A percentile compares a stretch with the other conserved stretches of the same genome.
Evolutionary conservation across 2,113 vertebrate genomes (phyloP).

Genomic region (Engraulis encrasicolus): DNA sequence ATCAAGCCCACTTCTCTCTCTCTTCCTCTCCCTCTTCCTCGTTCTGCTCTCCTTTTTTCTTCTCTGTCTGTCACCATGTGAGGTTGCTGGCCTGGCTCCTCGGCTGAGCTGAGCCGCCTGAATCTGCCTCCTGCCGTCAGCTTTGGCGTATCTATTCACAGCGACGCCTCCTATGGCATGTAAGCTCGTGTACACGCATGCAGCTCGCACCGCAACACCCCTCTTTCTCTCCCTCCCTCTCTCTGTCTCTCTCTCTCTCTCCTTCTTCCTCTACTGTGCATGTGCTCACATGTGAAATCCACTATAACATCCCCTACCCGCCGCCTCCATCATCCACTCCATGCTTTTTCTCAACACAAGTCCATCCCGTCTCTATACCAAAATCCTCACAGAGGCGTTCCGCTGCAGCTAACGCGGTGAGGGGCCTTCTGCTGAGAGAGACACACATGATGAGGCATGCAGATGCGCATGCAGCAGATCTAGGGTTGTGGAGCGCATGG

Average conservation of each 20-base stretch:
- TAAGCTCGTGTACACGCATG: not conserved
- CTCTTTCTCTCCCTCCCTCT: too few relatives aligned
- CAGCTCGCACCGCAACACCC: not conserved
- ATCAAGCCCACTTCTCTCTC: not conserved
- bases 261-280: not conserved
- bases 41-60: not conserved
- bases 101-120: not conserved
- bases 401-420: not conserved
- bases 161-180: not conserved
- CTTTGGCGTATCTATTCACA: not conserved
- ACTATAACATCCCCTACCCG: not conserved
- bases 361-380: not conserved
- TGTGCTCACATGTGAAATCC: too few relatives aligned
- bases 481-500: not conserved
- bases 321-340: not conserved
- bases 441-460: not conserved
- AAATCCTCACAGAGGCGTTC: not conserved
- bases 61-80: conserved; percentile 5
- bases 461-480: not conserved
- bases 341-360: not conserved
- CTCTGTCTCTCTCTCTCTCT: too few relatives aligned
- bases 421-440: not conserved
- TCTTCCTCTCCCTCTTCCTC: not conserved
- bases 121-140: not conserved
- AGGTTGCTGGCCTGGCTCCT: not conserved